A percentile compares a stretch with the other conserved stretches of the same genome.
Conservation (phyloP, 2,797 vertebrate species). For the Gambusia yucatana region DNA sequence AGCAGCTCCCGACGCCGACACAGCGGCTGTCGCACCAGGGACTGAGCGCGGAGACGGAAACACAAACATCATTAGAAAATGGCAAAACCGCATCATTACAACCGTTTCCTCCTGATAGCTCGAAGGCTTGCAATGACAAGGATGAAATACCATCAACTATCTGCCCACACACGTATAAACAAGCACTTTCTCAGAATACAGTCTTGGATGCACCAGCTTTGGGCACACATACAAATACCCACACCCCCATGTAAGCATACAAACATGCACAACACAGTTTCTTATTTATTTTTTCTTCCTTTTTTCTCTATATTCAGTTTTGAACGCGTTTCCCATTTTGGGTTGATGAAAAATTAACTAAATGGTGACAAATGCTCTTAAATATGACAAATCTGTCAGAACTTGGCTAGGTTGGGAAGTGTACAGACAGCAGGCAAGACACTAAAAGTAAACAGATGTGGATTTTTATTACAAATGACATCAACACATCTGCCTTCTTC, state of each 20-base stretch:
- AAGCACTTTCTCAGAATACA: constrained; percentile 21
- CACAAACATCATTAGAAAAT: constrained; percentile 49
- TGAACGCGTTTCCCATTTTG: constrained; percentile 9
- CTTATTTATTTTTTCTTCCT: constrained; percentile 2
- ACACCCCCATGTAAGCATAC: background rate
- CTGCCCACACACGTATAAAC: constrained; percentile 49
- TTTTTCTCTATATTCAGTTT: constrained; percentile 7
- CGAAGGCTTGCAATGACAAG: constrained; percentile 56
- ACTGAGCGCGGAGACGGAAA: constrained; percentile 70
- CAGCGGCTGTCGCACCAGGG: constrained; percentile 87
- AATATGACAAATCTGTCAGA: constrained; percentile 12
- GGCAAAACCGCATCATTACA: constrained; percentile 59
- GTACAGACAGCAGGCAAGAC: background rate
- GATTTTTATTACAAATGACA: background rate
- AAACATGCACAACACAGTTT: constrained; percentile 8
- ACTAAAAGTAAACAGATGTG: constrained; percentile 10
- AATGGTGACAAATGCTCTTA: background rate
- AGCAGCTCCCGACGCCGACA: constrained; percentile 85
- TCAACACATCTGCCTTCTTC: background rate
- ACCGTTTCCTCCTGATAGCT: constrained; percentile 63
- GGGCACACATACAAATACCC: constrained; percentile 39
- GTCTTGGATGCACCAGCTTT: constrained; percentile 41
- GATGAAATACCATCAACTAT: constrained; percentile 53
- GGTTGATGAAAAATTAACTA: constrained; percentile 8
- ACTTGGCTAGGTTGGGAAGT: background rate